Conservation (phyloP, 2,888 invertebrate genomes). For the Zhengitettix transpicula region DNA sequence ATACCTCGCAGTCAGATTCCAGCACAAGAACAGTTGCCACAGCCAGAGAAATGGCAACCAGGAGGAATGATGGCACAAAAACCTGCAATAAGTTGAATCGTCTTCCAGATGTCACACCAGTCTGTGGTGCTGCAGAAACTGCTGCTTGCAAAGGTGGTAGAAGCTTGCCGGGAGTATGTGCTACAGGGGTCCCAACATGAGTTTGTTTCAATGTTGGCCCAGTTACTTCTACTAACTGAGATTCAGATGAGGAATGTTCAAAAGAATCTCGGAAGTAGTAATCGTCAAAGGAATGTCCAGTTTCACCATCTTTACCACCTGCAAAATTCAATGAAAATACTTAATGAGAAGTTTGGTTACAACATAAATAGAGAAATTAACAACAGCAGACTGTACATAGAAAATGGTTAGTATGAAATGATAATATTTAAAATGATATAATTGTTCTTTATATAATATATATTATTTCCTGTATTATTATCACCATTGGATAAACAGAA, state of each 20-base stretch:
- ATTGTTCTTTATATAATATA: too few species aligned
- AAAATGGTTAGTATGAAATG: too few species aligned
- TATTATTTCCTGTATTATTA: too few species aligned
- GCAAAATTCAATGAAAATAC: background rate
- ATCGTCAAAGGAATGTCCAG: slow-evolving; percentile 31
- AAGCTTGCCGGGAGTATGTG: slow-evolving; percentile 4
- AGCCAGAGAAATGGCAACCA: slow-evolving; percentile 51
- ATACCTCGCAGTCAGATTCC: slow-evolving; percentile 60
- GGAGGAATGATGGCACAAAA: slow-evolving; percentile 60
- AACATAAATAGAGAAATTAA: too few species aligned
- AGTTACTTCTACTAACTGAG: slow-evolving; percentile 37
- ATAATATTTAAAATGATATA: too few species aligned
- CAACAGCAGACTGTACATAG: too few species aligned
- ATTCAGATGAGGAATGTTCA: slow-evolving; percentile 66
- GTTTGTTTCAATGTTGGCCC: background rate
- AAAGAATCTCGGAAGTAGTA: slow-evolving; percentile 60
- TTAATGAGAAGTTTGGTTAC: too few species aligned
- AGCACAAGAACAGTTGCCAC: slow-evolving; percentile 52
- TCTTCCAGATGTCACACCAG: slow-evolving; percentile 22
- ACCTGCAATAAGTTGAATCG: slow-evolving; percentile 50
- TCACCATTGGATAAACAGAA: too few species aligned
- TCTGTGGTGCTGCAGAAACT: slow-evolving; percentile 4
- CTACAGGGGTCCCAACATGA: slow-evolving; percentile 1
- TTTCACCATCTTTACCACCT: slow-evolving; percentile 16
- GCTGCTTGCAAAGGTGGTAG: slow-evolving; percentile 14